Conservation (phyloP, 2,797 vertebrate genomes). For the Podarcis siculus region DNA sequence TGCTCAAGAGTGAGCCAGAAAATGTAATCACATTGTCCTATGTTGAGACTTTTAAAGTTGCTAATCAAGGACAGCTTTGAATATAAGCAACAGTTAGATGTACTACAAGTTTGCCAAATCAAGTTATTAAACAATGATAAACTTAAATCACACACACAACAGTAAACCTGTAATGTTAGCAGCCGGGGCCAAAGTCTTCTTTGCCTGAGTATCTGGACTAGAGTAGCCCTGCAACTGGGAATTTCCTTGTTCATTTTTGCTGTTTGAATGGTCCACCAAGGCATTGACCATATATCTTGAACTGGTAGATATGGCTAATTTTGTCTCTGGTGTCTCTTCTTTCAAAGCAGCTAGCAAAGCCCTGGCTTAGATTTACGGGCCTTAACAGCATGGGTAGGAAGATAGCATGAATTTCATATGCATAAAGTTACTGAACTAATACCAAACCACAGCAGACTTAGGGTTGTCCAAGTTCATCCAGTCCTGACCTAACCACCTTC, state of each 20-base stretch:
- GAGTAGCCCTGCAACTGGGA: too few relatives aligned
- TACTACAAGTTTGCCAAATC: neutral
- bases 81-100: neutral
- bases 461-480: neutral
- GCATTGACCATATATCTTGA: too few relatives aligned
- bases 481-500: neutral
- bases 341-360: too few relatives aligned
- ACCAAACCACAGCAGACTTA: neutral
- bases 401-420: neutral
- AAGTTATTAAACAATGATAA: neutral
- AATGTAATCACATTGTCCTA: neutral
- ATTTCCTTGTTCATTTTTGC: neutral
- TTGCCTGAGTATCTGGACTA: neutral
- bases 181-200: neutral
- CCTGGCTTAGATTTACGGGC: too few relatives aligned
- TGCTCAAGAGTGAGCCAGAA: conserved; percentile 1
- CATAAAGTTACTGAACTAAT: neutral
- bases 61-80: conserved; percentile 19
- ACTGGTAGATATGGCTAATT: too few relatives aligned
- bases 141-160: neutral
- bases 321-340: neutral
- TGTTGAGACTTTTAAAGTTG: neutral
- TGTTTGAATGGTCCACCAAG: neutral
- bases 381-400: neutral
- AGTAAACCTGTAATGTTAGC: neutral